Base-by-base conservation (phyloP, 2,888 invertebrate genomes). In the Baronia brevicornis region DNA sequence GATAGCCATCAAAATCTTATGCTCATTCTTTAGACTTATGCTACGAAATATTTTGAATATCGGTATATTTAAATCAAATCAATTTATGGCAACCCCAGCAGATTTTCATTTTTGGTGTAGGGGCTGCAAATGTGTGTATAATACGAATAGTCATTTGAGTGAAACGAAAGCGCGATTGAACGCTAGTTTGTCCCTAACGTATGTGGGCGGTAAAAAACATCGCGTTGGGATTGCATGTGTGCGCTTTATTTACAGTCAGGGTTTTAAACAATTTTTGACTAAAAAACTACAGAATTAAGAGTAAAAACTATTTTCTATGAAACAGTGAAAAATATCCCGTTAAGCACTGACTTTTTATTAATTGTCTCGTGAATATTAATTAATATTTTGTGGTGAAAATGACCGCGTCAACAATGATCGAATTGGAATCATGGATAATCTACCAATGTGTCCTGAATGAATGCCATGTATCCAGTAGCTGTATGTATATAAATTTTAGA, bases 361-460 rank as follows among this genome's bases (percentile, higher is more conserved):
- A 54, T 54, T 58, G 54, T 57, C 59, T 62, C 41, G 53, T 64
- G 65, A 40, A 40, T 28, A 28, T n/a, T 26, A 21, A 29, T 42
- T 31, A 25, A 38, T 25, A 36, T 38, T 48, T 47, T 43, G 43
- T 43, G 58, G 54, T 46, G 49, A 75, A 60, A 59, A 84, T 84
- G 84, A 84, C 84, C 55, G 84, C 84, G 51, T 80, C 84, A 51
- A 80, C 89, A 19, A 86, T 89, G 75, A 86, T 89, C 49, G 90
- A 90, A 65, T 61, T 90, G 64, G 89, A 90, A 64, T 88, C 89
- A 64, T 90, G 90, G 90, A 79, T 90, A 52, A 88, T 89, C 65
- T 90, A 89, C 70, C 89, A 89, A 55, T 89, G 88, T 71, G 87
- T 90, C 48, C 84, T 88, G 53, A 88, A 87, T 51, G 89, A 89